Base-by-base conservation (phyloP, 2,888 invertebrate species). In the Cyclophora albipunctata region DNA sequence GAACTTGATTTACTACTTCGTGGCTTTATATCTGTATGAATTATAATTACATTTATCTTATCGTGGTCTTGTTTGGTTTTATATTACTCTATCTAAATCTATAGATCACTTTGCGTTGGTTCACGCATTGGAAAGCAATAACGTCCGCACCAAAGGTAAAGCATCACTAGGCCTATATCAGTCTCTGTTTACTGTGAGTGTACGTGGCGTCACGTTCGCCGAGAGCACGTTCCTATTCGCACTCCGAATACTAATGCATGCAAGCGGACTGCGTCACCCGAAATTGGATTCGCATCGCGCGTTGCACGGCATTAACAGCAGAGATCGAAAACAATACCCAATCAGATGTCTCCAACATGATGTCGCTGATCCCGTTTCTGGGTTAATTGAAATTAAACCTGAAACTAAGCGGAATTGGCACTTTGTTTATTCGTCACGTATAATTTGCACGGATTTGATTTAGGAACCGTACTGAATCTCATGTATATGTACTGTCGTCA, bases 211-310 rank as follows among this genome's bases (percentile, higher is more conserved):
- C 81, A 79, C 82, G 78, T 71, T 63, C 64, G 57, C 67, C 64
- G 63, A 69, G 69, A 68, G 69, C 83, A 79, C 81, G 84, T 81
- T 73, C 71, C 50, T 56, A 51, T 48, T 53, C 65, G 65, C 55
- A 62, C 61, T 51, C 62, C 69, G 84, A 73, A 83, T 84, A 78
- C 78, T 81, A 81, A 83, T 77, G 67, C 66, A 65, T 60, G 68
- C 54, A 61, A 60, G 64, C 61, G 60, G 63, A 67, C 67, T 69
- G 69, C 69, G 62, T 64, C 63, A 45, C 45, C 5, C 40, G 34
- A 84, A 81, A 84, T 83, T 83, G 80, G 73, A 82, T 84, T 81
- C 76, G 68, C 71, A 70, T 71, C 64, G 73, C 74, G 76, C 71
- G 69, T 71, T 71, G 77, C 71, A 69, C 68, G 54, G 71, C 74